A percentile compares a stretch with the other conserved stretches of the same genome.
These are phyloP conservation scores for Drosophila quinaria DNA, from an alignment of 2,888 invertebrate species.

Conservation along the genomic window DNA sequence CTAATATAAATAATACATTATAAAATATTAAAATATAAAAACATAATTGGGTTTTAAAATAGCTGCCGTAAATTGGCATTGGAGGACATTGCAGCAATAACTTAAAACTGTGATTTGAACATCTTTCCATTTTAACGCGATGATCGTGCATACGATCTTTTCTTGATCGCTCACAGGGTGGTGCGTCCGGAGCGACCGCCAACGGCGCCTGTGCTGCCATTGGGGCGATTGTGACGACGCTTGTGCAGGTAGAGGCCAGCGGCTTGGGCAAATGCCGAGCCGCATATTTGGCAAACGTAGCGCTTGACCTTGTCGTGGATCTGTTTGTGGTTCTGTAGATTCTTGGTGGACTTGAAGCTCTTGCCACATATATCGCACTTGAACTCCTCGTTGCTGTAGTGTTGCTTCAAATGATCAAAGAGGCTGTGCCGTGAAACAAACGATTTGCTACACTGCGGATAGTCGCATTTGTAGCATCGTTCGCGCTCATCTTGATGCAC, in stretches of 20 bases:
- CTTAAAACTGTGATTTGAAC: constrained; percentile 18
- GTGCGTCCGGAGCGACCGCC: constrained; percentile 66
- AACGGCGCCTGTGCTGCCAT: constrained; percentile 65
- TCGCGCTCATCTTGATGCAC: constrained; percentile 76
- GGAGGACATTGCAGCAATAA: constrained; percentile 50
- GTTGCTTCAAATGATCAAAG: constrained; percentile 78
- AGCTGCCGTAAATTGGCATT: constrained; percentile 48
- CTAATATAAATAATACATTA: neutral
- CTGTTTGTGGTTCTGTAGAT: constrained; percentile 84
- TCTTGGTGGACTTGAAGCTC: constrained; percentile 83
- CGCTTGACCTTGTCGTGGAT: constrained; percentile 83
- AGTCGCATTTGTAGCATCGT: constrained; percentile 78
- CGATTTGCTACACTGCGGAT: constrained; percentile 77
- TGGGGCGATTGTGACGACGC: constrained; percentile 80
- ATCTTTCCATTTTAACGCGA: constrained; percentile 3
- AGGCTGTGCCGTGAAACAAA: constrained; percentile 75
- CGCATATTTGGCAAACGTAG: constrained; percentile 84
- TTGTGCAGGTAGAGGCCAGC: constrained; percentile 84
- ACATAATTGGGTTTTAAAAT: constrained; percentile 27
- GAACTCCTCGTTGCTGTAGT: constrained; percentile 81
- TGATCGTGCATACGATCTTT: constrained; percentile 10
- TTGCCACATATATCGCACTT: constrained; percentile 83
- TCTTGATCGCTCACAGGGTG: constrained; percentile 53
- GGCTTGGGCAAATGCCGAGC: constrained; percentile 84
- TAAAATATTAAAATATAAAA: constrained; percentile 8